A percentile compares a stretch with the other conserved stretches of the same genome.
phyloP scores from a whole-genome alignment of 2,113 vertebrate species.

The Taurulus bubalis region DNA sequence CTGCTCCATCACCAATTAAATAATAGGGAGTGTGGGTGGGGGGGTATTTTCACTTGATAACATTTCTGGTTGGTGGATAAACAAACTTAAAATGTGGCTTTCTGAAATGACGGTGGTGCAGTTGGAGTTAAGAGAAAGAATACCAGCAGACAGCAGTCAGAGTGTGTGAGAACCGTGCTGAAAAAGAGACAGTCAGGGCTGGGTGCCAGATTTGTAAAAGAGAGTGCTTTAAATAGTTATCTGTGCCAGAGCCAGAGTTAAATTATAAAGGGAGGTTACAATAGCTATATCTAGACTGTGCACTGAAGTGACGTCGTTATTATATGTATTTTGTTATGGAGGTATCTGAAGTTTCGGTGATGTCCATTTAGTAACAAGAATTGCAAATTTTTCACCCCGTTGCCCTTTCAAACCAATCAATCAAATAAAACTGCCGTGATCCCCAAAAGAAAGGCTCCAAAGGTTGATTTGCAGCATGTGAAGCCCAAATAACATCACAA shows the following conservation, averaged over 20 bases:
- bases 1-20: constrained; percentile 13
- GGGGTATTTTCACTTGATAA: not conserved
- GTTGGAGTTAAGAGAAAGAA: constrained; percentile 1
- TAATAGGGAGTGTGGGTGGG: not conserved
- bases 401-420: constrained; percentile 20
- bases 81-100: not conserved
- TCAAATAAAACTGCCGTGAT: constrained; percentile 19
- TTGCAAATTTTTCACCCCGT: constrained; percentile 8
- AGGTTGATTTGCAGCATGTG: constrained; percentile 9
- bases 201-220: not conserved
- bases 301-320: not conserved
- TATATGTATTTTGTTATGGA: not conserved
- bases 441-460: not conserved
- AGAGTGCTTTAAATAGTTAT: not conserved
- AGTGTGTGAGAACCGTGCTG: not conserved
- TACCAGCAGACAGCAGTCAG: not conserved
- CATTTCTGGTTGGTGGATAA: not conserved
- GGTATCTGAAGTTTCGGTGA: not conserved
- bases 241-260: not conserved
- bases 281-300: not conserved
- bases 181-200: not conserved
- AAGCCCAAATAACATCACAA: not conserved
- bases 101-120: not conserved
- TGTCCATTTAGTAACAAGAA: not conserved
- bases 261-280: not conserved